Evolutionary conservation across 1,140 invertebrate genomes (phyloP).

Genomic region (Trichogramma pretiosum): DNA sequence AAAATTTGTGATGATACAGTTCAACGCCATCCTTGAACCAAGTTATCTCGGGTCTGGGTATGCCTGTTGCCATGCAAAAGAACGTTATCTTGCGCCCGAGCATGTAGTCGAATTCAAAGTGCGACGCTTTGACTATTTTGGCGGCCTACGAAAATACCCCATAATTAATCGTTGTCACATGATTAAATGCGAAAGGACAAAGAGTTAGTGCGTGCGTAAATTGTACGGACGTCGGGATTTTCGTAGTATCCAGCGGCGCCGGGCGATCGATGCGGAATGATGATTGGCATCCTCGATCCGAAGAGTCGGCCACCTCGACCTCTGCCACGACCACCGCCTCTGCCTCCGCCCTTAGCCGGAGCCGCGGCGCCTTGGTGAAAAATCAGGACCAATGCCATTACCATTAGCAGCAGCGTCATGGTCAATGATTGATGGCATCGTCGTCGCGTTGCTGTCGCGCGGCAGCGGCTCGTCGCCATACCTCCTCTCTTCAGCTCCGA

Average conservation of each 20-base stretch:
- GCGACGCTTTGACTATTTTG: slow-evolving; percentile 77
- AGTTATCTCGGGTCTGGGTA: slow-evolving; percentile 76
- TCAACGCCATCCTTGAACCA: slow-evolving; percentile 90
- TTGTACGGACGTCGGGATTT: slow-evolving; percentile 58
- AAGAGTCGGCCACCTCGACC: slow-evolving; percentile 42
- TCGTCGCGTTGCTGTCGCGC: too few relatives aligned
- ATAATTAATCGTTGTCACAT: background rate
- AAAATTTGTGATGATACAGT: slow-evolving; percentile 76
- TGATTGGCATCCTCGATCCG: slow-evolving; percentile 49
- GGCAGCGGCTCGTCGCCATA: background rate
- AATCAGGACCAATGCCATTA: background rate
- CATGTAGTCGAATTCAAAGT: slow-evolving; percentile 88
- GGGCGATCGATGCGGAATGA: slow-evolving; percentile 57
- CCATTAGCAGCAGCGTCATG: background rate
- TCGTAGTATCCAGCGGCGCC: slow-evolving; percentile 61
- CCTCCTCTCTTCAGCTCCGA: too few relatives aligned
- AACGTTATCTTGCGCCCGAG: slow-evolving; percentile 88
- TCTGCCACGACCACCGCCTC: slow-evolving; percentile 31
- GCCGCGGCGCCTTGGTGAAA: background rate
- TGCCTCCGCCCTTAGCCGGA: slow-evolving; percentile 40
- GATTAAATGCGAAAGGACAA: too few relatives aligned
- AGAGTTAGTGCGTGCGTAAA: background rate
- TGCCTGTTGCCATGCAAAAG: slow-evolving; percentile 77
- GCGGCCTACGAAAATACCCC: slow-evolving; percentile 59
- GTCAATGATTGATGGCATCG: background rate